Base-by-base conservation (phyloP, 2,797 vertebrate species). In the Glyptemys insculpta region DNA sequence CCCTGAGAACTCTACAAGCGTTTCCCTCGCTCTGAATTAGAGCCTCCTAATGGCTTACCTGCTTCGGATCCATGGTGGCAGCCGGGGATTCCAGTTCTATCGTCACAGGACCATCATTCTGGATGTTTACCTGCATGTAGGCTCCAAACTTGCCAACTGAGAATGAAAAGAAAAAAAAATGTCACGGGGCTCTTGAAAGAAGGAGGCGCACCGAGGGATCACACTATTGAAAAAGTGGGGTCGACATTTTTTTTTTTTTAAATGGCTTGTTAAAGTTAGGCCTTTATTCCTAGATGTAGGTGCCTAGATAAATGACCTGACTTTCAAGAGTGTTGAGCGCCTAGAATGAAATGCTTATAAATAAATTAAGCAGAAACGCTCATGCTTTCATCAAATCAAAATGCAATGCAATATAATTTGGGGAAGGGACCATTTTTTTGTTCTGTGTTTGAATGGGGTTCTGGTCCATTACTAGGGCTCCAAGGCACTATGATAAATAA, bases 101-200 rank as follows among this genome's bases (percentile, higher is more conserved):
- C 91, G 99, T 99, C 68, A 99, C 99, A 3, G 99, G 99, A 8
- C 99, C 99, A 18, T 99, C 99, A 0, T 99, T 99, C 97, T 99
- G 99, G 96, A 99, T 99, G 93, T 99, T 98, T 34, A 99, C 99
- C 97, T 99, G 99, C 99, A 99, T 99, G 95, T 96, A 98, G 88
- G 99, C 99, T 57, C 99, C 99, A 97, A 99, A 99, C 97, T 98
- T 98, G 90, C 99, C 99, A 91, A 99, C 99, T 99, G 96, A 79
- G 98, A 98, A 97, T 12, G n/a, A 62, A 88, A 94, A 21, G 81
- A 84, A n/a, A 85, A 54, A 16, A 83, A 41, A 11, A 6, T 2
- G 21, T 18, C 23, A 93, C 59, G 93, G 37, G 14, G 44, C 10
- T 54, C 31, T 78, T 85, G 52, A 29, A 86, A 94, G 12, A 12